phyloP scores from a whole-genome alignment of 2,888 invertebrate genomes.

The Plebejus anna region DNA sequence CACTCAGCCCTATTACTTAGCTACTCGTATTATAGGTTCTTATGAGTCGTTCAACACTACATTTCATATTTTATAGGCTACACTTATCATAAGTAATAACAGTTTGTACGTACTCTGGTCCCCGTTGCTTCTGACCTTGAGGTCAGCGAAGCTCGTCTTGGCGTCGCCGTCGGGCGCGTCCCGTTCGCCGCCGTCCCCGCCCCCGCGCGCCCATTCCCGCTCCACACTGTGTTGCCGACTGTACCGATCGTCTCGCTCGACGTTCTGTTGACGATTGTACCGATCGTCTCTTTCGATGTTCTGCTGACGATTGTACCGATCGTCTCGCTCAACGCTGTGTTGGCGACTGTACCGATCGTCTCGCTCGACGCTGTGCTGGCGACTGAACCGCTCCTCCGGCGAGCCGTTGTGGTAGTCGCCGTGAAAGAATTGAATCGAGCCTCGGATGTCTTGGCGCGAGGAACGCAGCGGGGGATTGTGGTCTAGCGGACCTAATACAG shows the following conservation, averaged over 20 bases:
- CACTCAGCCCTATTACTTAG: too few relatives aligned
- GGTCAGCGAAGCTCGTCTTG: constrained; percentile 86
- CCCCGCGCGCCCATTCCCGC: constrained; percentile 64
- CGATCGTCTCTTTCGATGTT: background rate
- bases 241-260: constrained; percentile 62
- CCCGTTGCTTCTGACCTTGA: constrained; percentile 78
- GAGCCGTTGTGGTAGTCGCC: constrained; percentile 73
- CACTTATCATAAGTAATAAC: background rate
- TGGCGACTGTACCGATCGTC: constrained; percentile 13
- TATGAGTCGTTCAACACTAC: too few relatives aligned
- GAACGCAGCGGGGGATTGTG: constrained; percentile 86
- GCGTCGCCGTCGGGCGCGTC: constrained; percentile 81
- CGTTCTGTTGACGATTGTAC: constrained; percentile 56
- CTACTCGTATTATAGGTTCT: too few relatives aligned
- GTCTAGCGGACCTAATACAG: constrained; percentile 71
- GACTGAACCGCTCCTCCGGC: constrained; percentile 51
- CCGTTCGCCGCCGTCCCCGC: constrained; percentile 74
- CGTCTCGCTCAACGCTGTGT: constrained; percentile 67
- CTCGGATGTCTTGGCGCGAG: constrained; percentile 86
- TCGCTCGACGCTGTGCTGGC: constrained; percentile 72
- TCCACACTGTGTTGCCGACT: background rate
- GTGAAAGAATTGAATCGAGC: constrained; percentile 84
- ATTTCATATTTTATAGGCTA: background rate
- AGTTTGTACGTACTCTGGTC: constrained; percentile 61
- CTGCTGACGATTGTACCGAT: constrained; percentile 2